A percentile compares a stretch with the other conserved stretches of the same genome.
These are phyloP conservation scores for Erannis defoliaria DNA, from an alignment of 2,888 invertebrate species.

Conservation along the genomic window DNA sequence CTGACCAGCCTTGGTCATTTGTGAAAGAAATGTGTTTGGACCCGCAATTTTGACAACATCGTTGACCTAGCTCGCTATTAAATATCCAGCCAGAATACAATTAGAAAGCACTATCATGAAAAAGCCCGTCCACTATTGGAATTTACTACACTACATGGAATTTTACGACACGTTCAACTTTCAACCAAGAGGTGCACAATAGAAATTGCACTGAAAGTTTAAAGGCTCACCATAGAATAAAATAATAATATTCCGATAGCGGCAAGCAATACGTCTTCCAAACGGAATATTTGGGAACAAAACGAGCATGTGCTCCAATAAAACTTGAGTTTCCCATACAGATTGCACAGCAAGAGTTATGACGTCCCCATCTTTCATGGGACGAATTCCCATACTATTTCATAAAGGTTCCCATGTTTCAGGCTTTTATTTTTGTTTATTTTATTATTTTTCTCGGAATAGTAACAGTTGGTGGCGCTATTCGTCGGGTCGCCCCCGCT, in stretches of 20 bases:
- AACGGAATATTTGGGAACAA: constrained; percentile 36
- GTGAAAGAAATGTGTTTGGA: neutral
- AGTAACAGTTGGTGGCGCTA: constrained; percentile 23
- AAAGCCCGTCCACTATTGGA: neutral
- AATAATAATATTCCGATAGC: constrained; percentile 22
- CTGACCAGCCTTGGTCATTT: neutral
- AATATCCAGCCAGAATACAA: neutral
- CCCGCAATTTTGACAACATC: neutral
- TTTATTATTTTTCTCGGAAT: constrained; percentile 44
- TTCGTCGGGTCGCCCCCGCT: constrained; percentile 15
- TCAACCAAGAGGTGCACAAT: constrained; percentile 28
- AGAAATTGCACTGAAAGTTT: constrained; percentile 16
- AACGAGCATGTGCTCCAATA: constrained; percentile 49
- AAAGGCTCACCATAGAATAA: neutral
- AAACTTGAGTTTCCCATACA: constrained; percentile 54
- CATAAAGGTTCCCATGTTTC: constrained; percentile 26
- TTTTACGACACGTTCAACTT: neutral
- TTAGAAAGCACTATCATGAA: neutral
- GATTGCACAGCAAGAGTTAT: constrained; percentile 51
- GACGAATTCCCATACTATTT: constrained; percentile 47
- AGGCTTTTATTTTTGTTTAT: constrained; percentile 48
- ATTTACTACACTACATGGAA: neutral
- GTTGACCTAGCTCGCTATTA: neutral
- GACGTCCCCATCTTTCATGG: constrained; percentile 50
- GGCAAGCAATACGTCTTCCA: constrained; percentile 30